Conservation (phyloP, 2,113 vertebrate genomes). For the rabbit (Oryctolagus cuniculus) region DNA sequence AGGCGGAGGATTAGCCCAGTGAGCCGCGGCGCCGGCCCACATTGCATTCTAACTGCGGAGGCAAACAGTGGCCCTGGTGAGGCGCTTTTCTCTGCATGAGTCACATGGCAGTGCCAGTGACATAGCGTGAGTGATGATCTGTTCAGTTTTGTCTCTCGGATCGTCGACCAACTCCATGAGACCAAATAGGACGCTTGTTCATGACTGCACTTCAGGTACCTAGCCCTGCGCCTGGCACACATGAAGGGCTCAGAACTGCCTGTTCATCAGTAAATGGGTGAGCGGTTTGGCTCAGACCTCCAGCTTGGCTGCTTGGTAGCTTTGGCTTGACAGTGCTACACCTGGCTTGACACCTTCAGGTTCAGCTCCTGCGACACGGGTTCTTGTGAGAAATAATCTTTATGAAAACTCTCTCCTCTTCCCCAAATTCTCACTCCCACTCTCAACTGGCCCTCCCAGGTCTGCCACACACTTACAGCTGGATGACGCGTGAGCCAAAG, state of each 20-base stretch:
- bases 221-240: not conserved
- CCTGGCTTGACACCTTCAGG: too few relatives aligned
- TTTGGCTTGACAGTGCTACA: not conserved
- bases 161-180: not conserved
- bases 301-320: not conserved
- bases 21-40: too few relatives aligned
- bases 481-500: not conserved
- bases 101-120: not conserved
- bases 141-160: not conserved
- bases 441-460: not conserved
- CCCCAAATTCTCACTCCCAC: not conserved
- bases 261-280: not conserved
- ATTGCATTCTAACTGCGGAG: too few relatives aligned
- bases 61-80: too few relatives aligned
- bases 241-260: not conserved
- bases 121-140: not conserved
- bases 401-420: not conserved
- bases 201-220: not conserved
- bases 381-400: not conserved
- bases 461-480: not conserved
- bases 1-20: too few relatives aligned
- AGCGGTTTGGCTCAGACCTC: not conserved
- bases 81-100: not conserved
- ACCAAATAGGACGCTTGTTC: not conserved
- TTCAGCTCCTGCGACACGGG: not conserved